These are phyloP conservation scores for Fragum fragum DNA, from an alignment of 2,888 invertebrate species.

Conservation along the genomic window DNA sequence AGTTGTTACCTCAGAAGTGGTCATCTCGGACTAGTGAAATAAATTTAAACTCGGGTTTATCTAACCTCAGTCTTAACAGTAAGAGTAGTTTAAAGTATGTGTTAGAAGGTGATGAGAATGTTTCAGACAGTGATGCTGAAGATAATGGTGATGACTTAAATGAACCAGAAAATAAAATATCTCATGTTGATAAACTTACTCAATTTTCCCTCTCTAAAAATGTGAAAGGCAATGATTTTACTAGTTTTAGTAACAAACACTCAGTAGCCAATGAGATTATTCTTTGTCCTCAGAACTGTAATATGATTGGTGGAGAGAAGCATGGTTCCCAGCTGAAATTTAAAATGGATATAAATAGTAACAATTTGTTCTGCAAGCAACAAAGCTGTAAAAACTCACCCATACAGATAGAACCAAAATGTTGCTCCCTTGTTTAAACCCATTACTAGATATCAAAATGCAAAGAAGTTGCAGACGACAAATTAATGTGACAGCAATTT, in stretches of 20 bases:
- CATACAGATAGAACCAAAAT: constrained; percentile 78
- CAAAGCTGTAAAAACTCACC: constrained; percentile 55
- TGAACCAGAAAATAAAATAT: constrained; percentile 44
- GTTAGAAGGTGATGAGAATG: constrained; percentile 72
- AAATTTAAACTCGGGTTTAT: constrained; percentile 72
- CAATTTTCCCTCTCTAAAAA: constrained; percentile 47
- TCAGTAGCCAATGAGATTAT: constrained; percentile 41
- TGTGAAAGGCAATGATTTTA: constrained; percentile 68
- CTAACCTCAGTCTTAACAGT: constrained; percentile 66
- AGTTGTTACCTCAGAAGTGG: constrained; percentile 43
- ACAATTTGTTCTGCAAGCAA: constrained; percentile 71
- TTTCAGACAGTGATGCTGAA: constrained; percentile 70
- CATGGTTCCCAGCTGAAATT: constrained; percentile 53
- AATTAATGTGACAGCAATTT: not conserved
- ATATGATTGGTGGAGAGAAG: constrained; percentile 51
- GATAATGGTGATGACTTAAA: constrained; percentile 62
- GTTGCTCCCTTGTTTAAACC: constrained; percentile 81
- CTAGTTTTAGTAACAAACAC: constrained; percentile 62
- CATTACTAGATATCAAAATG: too few relatives aligned
- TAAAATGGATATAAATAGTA: constrained; percentile 78
- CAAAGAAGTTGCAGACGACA: not conserved
- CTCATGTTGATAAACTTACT: constrained; percentile 53
- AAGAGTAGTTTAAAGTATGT: constrained; percentile 78
- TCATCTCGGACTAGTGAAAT: constrained; percentile 67
- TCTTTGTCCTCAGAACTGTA: constrained; percentile 69